phyloP scores from a whole-genome alignment of 2,797 vertebrate genomes.

The Falco rusticolus region DNA sequence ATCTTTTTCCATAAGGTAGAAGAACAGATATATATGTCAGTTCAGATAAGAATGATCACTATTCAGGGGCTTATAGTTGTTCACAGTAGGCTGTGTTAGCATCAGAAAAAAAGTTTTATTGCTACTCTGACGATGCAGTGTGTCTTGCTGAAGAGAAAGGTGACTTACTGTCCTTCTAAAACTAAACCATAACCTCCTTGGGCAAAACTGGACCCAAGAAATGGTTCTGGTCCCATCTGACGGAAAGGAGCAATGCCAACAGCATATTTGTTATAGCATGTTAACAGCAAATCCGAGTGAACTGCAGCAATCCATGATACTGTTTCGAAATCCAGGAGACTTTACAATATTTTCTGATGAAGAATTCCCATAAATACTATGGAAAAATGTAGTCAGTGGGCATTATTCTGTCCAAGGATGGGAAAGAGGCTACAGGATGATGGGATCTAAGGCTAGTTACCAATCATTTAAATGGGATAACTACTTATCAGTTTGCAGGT shows the following conservation, averaged over 20 bases:
- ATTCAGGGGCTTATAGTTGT: background rate
- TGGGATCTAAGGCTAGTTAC: background rate
- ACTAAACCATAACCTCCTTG: background rate
- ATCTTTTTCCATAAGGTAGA: background rate
- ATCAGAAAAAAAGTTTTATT: background rate
- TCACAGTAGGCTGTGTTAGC: background rate
- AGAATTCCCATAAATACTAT: background rate
- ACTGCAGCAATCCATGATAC: background rate
- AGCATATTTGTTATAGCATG: background rate
- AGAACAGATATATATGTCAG: background rate
- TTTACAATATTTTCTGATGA: background rate
- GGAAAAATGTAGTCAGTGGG: background rate
- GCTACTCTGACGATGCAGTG: background rate
- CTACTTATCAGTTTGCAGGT: background rate
- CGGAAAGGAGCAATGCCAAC: background rate
- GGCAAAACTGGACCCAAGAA: background rate
- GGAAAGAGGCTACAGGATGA: background rate
- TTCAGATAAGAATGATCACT: background rate
- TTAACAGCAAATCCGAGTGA: background rate
- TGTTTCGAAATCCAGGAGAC: background rate
- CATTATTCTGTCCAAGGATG: background rate
- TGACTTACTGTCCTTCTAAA: background rate
- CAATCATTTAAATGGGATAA: background rate
- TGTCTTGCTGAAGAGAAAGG: background rate
- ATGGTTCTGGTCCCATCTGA: background rate